phyloP scores from a whole-genome alignment of 1,140 invertebrate genomes.

The Dinoponera quadriceps region DNA sequence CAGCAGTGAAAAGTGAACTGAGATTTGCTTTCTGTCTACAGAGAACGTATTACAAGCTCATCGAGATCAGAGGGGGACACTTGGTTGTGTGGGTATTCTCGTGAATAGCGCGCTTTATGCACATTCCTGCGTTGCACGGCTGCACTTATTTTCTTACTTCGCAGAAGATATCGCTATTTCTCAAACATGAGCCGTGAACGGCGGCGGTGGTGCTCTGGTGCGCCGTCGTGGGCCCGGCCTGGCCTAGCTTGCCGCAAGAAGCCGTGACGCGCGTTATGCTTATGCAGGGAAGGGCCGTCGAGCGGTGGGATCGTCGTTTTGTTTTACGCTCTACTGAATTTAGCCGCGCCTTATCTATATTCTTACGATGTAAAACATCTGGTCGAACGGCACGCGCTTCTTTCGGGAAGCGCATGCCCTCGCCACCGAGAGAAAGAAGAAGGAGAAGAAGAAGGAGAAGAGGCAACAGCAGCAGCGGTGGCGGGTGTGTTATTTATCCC shows the following conservation, averaged over 20 bases:
- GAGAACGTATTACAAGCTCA: no score
- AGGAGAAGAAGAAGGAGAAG: no score
- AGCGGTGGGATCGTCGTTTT: constrained; percentile 76
- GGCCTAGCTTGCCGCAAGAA: constrained; percentile 63
- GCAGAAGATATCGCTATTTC: constrained; percentile 38
- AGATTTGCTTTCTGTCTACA: no score
- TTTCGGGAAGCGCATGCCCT: constrained; percentile 42
- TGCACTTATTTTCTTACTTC: constrained; percentile 47
- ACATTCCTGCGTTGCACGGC: constrained; percentile 35
- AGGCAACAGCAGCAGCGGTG: background rate
- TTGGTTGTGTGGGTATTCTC: no score
- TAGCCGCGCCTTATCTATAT: constrained; percentile 79
- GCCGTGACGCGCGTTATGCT: constrained; percentile 76
- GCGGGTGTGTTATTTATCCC: constrained; percentile 39
- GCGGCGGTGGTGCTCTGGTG: background rate
- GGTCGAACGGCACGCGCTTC: constrained; percentile 59
- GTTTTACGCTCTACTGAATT: constrained; percentile 80
- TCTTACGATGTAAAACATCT: constrained; percentile 69
- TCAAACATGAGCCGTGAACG: constrained; percentile 40
- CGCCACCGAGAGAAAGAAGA: background rate
- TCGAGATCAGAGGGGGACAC: no score
- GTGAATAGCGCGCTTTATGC: constrained; percentile 37
- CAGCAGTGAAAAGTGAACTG: no score
- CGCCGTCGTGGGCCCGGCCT: background rate
- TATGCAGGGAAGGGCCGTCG: constrained; percentile 59